Conservation (phyloP, 2,797 vertebrate species). For the Dipus sagitta region DNA sequence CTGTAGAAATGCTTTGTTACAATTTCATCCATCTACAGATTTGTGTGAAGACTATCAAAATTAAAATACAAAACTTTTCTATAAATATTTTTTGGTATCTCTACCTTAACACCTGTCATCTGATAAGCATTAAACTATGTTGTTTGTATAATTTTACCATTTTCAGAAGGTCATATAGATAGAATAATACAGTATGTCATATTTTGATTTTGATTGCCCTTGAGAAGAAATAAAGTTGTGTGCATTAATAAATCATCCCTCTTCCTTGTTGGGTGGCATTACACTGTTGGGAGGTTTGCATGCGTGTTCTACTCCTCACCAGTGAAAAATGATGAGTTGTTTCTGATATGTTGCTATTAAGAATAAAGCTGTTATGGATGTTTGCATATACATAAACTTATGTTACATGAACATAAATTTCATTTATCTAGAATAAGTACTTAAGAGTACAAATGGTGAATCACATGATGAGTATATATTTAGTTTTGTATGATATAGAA, state of each 20-base stretch:
- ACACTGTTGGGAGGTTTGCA: background rate
- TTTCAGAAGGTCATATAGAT: background rate
- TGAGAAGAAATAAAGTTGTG: background rate
- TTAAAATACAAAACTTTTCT: background rate
- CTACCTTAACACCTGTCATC: background rate
- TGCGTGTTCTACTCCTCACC: background rate
- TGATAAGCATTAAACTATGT: background rate
- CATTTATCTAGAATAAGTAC: background rate
- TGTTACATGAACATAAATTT: background rate
- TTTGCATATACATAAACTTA: background rate
- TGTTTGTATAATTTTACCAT: background rate
- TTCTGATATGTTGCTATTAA: background rate
- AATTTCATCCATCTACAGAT: background rate
- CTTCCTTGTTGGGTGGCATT: constrained; percentile 21
- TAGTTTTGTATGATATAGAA: background rate
- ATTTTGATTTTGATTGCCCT: background rate
- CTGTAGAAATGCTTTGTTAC: background rate
- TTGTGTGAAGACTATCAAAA: background rate
- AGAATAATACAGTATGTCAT: background rate
- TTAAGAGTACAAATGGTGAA: background rate
- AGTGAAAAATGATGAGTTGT: background rate
- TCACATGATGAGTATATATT: background rate
- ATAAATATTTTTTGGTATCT: too few species aligned
- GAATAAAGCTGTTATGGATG: background rate
- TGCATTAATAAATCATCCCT: background rate